Conservation (phyloP, 2,888 invertebrate genomes). For the Limnephilus auricula region DNA sequence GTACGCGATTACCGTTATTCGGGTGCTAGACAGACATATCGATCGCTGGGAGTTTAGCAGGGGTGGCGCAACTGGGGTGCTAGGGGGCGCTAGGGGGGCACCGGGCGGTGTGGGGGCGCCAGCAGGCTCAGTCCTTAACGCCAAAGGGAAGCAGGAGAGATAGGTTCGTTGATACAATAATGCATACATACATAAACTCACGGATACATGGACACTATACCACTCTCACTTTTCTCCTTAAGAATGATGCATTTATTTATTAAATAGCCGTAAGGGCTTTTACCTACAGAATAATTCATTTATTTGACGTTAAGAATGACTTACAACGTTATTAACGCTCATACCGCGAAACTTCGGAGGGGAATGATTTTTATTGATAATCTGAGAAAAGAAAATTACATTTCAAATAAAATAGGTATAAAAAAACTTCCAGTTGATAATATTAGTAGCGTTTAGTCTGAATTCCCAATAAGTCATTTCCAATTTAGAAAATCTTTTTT, state of each 20-base stretch:
- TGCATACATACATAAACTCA: background rate
- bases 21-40: constrained; percentile 66
- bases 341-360: no score
- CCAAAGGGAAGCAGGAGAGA: background rate
- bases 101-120: background rate
- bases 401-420: background rate
- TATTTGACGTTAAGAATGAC: background rate
- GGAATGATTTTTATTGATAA: no score
- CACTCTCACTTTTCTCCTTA: no score
- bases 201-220: background rate
- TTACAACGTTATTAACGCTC: background rate
- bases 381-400: background rate
- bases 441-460: no score
- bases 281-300: background rate
- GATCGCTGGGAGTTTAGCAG: constrained; percentile 52
- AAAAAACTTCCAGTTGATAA: no score
- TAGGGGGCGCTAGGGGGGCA: background rate
- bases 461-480: no score
- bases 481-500: no score
- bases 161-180: background rate
- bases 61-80: constrained; percentile 15
- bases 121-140: background rate
- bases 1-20: constrained; percentile 62
- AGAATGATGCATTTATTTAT: no score
- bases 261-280: no score